phyloP scores from a whole-genome alignment of 2,888 invertebrate species.

The Tinea pellionella region DNA sequence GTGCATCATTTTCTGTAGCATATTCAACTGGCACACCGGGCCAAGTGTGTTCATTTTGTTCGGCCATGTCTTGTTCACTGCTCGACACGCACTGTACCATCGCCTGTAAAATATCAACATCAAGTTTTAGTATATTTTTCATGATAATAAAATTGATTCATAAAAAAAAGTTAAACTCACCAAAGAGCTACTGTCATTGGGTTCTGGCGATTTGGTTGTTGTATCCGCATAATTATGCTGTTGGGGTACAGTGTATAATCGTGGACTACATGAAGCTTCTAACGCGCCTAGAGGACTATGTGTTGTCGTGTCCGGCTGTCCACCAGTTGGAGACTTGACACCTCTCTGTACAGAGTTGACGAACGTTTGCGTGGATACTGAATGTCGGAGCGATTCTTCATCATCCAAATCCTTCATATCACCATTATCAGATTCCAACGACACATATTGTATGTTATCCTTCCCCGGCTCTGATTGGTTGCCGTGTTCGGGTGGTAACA shows the following conservation, averaged over 20 bases:
- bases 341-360: conserved; percentile 48
- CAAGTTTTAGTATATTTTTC: background rate
- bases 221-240: conserved; percentile 51
- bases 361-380: conserved; percentile 81
- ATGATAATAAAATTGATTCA: background rate
- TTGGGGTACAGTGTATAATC: conserved; percentile 20
- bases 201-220: conserved; percentile 57
- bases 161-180: conserved; percentile 32
- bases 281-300: conserved; percentile 80
- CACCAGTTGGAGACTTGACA: conserved; percentile 25
- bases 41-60: conserved; percentile 39
- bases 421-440: conserved; percentile 24
- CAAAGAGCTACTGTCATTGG: conserved; percentile 49
- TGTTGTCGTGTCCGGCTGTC: conserved; percentile 86
- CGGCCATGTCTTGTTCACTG: conserved; percentile 79
- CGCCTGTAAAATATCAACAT: conserved; percentile 55
- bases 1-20: conserved; percentile 37
- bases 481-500: conserved; percentile 18
- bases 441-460: conserved; percentile 19
- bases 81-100: conserved; percentile 92
- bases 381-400: conserved; percentile 61
- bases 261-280: conserved; percentile 30
- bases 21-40: conserved; percentile 37
- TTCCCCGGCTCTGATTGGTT: background rate
- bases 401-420: conserved; percentile 16